phyloP scores from a whole-genome alignment of 2,888 invertebrate genomes.

The Isoperla grammatica region DNA sequence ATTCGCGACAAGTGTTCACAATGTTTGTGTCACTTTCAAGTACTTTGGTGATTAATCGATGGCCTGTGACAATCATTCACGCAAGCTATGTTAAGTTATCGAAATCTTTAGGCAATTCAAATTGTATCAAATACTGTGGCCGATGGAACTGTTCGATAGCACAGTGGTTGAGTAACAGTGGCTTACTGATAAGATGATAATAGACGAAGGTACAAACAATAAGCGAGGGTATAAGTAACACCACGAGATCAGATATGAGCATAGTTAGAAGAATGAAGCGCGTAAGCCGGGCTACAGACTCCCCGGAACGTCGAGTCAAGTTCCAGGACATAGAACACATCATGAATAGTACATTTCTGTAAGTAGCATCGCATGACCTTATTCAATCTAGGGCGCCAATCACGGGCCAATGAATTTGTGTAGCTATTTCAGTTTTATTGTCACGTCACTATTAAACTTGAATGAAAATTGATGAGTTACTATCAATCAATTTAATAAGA shows the following conservation, averaged over 20 bases:
- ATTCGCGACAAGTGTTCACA: too few relatives aligned
- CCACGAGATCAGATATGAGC: not conserved
- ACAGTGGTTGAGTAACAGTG: conserved; percentile 2
- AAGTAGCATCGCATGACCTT: conserved; percentile 7
- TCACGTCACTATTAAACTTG: too few relatives aligned
- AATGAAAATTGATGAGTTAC: too few relatives aligned
- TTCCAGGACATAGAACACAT: conserved; percentile 22
- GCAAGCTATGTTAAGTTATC: conserved; percentile 10
- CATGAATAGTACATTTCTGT: conserved; percentile 20
- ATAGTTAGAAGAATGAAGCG: conserved; percentile 2
- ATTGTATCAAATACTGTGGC: not conserved
- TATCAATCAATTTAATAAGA: too few relatives aligned
- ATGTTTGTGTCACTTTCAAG: too few relatives aligned
- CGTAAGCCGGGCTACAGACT: not conserved
- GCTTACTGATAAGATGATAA: conserved; percentile 14
- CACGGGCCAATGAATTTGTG: too few relatives aligned
- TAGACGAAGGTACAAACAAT: not conserved
- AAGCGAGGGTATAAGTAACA: not conserved
- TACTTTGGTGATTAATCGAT: too few relatives aligned
- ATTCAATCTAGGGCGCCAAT: too few relatives aligned
- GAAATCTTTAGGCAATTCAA: not conserved
- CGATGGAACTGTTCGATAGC: conserved; percentile 7
- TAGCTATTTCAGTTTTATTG: too few relatives aligned
- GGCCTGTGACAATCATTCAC: not conserved
- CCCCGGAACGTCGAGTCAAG: conserved; percentile 4